Base-by-base conservation (phyloP, 2,797 vertebrate genomes). In the Zonotrichia albicollis region DNA sequence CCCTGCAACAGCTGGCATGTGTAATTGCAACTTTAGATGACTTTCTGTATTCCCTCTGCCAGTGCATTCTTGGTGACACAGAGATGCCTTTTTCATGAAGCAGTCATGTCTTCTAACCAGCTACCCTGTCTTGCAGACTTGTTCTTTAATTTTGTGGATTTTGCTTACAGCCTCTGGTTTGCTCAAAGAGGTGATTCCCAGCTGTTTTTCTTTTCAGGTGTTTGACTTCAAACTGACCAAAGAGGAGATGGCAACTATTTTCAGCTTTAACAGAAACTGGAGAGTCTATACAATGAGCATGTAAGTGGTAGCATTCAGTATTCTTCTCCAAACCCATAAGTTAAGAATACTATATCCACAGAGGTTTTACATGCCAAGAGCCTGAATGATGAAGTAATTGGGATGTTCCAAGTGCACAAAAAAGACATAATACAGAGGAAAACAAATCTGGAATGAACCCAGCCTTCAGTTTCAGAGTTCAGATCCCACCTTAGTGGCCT, bases 221-320 rank as follows among this genome's bases (percentile, higher is more conserved):
- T 97, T 97, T 90, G 96, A 97, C 76, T 97, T 98, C 58, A 42
- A 95, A 32, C 8, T 97, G 91, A 95, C 82, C 48, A 50, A 96
- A 46, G 84, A 96, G 36, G 97, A 97, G 58, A 97, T 96, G 96
- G 90, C 45, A 19, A 89, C 93, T n/a, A 91, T 97, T 25, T 73
- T 92, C 58, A 93, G 81, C 80, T 96, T 97, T 43, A 97, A 96
- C 75, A 96, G 79, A 78, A 97, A 97, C 64, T 95, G 95, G 96
- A 93, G 94, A 58, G 86, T 5, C 20, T 92, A 65, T 30, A 17
- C 30, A 22, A 16, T 95, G 10, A 16, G 21, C 5, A 40, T 0
- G 71, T 97, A 93, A 89, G 97, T 95, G 68, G 21, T 13, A 38
- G 26, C 34, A 48, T 42, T 84, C 22, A 16, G 27, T 51, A 50